phyloP scores from a whole-genome alignment of 2,797 vertebrate genomes.

The Acrocephalus scirpaceus region DNA sequence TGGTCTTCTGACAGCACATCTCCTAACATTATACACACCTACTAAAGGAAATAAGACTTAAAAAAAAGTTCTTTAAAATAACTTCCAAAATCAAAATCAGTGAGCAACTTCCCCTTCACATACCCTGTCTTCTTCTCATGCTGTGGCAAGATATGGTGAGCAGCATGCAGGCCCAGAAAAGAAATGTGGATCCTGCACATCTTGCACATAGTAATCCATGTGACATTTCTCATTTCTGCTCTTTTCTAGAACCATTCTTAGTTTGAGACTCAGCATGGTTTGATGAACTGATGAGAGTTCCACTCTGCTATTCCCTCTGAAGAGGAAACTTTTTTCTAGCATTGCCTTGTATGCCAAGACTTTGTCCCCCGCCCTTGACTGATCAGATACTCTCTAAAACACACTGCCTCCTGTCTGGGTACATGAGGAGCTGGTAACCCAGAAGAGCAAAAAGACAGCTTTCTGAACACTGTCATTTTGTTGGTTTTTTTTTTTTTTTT shows the following conservation, averaged over 20 bases:
- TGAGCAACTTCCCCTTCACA: background rate
- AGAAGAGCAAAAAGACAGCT: background rate
- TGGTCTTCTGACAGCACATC: background rate
- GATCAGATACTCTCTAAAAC: background rate
- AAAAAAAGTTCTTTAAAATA: background rate
- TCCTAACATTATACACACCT: background rate
- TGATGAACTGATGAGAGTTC: background rate
- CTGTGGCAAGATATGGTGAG: background rate
- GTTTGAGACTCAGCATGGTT: background rate
- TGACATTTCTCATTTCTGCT: background rate
- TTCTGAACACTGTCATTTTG: background rate
- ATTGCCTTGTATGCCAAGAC: background rate
- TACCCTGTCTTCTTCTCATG: background rate
- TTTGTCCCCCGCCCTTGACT: accelerated
- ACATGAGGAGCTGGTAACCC: background rate
- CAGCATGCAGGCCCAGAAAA: background rate
- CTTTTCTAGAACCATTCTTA: background rate
- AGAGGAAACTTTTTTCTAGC: background rate
- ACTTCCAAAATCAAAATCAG: background rate
- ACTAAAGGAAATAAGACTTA: background rate
- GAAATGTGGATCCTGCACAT: background rate
- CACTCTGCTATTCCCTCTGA: background rate
- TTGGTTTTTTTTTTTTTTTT: background rate
- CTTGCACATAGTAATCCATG: background rate
- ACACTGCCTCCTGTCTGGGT: background rate